Conservation (phyloP, 1,140 invertebrate species). For the Drosophila obscura region DNA sequence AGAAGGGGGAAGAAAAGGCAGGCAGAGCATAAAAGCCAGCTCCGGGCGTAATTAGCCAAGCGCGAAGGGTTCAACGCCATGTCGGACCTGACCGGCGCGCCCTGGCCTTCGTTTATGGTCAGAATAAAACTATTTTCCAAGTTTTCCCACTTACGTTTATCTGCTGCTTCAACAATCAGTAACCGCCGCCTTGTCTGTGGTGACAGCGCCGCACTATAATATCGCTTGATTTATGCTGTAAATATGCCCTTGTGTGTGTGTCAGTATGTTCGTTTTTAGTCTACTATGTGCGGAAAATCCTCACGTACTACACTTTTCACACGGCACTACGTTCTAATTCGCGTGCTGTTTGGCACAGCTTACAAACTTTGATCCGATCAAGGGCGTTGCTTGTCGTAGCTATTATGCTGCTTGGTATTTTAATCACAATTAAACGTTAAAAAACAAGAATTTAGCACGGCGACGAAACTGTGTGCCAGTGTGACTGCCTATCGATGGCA, state of each 20-base stretch:
- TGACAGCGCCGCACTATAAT: slow-evolving; percentile 37
- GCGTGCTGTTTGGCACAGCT: slow-evolving; percentile 19
- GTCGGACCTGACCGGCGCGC: slow-evolving; percentile 11
- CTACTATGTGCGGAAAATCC: slow-evolving; percentile 51
- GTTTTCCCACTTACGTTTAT: slow-evolving; percentile 41
- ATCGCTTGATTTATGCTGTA: slow-evolving; percentile 46
- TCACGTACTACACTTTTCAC: slow-evolving; percentile 42
- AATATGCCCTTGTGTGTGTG: slow-evolving; percentile 36
- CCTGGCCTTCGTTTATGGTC: slow-evolving; percentile 38
- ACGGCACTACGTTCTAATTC: slow-evolving; percentile 8
- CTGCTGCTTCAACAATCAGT: slow-evolving; percentile 7
- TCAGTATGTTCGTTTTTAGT: slow-evolving; percentile 26
- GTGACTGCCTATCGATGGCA: too few species aligned
- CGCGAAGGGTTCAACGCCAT: slow-evolving; percentile 67
- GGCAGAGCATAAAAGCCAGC: slow-evolving; percentile 51
- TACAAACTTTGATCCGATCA: slow-evolving; percentile 14
- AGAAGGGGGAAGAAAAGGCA: slow-evolving; percentile 29
- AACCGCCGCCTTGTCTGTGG: slow-evolving; percentile 2
- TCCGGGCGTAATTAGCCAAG: slow-evolving; percentile 66
- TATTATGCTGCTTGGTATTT: too few species aligned
- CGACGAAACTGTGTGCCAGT: background rate
- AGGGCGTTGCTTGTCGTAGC: too few species aligned
- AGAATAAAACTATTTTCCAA: slow-evolving; percentile 33
- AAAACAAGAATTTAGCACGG: slow-evolving; percentile 9
- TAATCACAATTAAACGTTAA: slow-evolving; percentile 2